phyloP scores from a whole-genome alignment of 2,888 invertebrate species.

The Tipula vernalis region DNA sequence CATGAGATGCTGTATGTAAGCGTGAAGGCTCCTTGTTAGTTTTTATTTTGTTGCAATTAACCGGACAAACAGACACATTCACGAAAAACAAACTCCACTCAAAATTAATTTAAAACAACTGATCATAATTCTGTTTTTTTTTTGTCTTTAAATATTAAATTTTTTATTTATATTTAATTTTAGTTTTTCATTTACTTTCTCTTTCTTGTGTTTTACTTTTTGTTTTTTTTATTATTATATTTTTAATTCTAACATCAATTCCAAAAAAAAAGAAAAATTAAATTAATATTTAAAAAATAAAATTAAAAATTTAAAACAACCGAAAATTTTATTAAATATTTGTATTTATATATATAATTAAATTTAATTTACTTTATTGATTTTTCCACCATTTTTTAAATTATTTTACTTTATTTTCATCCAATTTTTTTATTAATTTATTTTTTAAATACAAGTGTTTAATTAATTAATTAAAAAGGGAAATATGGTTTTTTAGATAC shows the following conservation, averaged over 20 bases:
- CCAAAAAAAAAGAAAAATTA: background rate
- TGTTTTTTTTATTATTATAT: background rate
- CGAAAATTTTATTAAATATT: background rate
- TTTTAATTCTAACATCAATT: background rate
- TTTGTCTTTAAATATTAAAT: conserved; percentile 1
- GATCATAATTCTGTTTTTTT: background rate
- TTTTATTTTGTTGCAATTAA: too few relatives aligned
- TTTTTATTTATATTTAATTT: conserved; percentile 4
- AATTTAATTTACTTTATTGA: background rate
- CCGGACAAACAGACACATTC: background rate
- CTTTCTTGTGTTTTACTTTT: background rate
- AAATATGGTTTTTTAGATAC: background rate
- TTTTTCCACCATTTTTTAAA: background rate
- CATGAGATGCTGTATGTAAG: too few relatives aligned
- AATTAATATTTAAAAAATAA: background rate
- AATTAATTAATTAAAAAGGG: background rate
- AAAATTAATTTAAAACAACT: background rate
- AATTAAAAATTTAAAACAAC: background rate
- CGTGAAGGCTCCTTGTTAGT: too few relatives aligned
- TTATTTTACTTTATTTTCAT: background rate
- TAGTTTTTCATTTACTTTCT: background rate
- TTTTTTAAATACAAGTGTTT: background rate
- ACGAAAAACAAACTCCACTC: background rate
- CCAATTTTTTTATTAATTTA: background rate
- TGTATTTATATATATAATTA: background rate